Percentiles rank a stretch among this genome's conserved stretches.
Evolutionary conservation across 2,113 vertebrate genomes (phyloP).

Genomic region (Collichthys lucidus): DNA sequence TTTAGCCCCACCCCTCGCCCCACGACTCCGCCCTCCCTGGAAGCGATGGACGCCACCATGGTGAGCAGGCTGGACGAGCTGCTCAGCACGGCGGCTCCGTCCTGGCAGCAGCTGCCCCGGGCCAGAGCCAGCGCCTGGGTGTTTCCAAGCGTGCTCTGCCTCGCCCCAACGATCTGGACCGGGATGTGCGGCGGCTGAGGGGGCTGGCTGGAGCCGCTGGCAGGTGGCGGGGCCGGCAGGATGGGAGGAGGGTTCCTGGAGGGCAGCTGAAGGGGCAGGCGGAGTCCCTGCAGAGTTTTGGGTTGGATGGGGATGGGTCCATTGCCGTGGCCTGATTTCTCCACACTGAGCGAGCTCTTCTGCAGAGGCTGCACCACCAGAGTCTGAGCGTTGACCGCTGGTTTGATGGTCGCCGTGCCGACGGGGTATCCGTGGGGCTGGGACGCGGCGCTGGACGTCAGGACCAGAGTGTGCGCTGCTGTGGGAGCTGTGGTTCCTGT

Average conservation of each 20-base stretch:
- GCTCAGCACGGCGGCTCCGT: slow-evolving; percentile 61
- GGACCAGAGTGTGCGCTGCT: slow-evolving; percentile 79
- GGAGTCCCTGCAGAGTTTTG: slow-evolving; percentile 85
- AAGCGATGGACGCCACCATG: slow-evolving; percentile 80
- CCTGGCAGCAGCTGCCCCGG: slow-evolving; percentile 75
- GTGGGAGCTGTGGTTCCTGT: slow-evolving; percentile 72
- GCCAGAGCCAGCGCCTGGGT: slow-evolving; percentile 90
- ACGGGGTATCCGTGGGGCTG: slow-evolving; percentile 84
- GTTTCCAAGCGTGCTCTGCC: slow-evolving; percentile 90
- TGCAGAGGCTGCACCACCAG: slow-evolving; percentile 95
- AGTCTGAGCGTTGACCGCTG: slow-evolving; percentile 88
- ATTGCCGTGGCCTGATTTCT: slow-evolving; percentile 68
- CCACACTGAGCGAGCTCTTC: slow-evolving; percentile 77
- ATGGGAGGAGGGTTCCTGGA: slow-evolving; percentile 83
- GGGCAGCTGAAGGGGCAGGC: slow-evolving; percentile 81
- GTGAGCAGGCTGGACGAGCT: slow-evolving; percentile 81
- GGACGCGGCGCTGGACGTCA: slow-evolving; percentile 72
- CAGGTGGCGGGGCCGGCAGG: slow-evolving; percentile 77
- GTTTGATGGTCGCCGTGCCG: slow-evolving; percentile 88
- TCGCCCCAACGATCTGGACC: slow-evolving; percentile 93
- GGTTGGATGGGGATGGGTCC: slow-evolving; percentile 93
- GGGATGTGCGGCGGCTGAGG: slow-evolving; percentile 90
- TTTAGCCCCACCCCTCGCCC: slow-evolving; percentile 80
- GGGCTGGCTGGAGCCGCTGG: slow-evolving; percentile 79
- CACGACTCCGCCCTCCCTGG: slow-evolving; percentile 68